Evolutionary conservation across 2,888 invertebrate genomes (phyloP).

Genomic region (Pardosa pseudoannulata): DNA sequence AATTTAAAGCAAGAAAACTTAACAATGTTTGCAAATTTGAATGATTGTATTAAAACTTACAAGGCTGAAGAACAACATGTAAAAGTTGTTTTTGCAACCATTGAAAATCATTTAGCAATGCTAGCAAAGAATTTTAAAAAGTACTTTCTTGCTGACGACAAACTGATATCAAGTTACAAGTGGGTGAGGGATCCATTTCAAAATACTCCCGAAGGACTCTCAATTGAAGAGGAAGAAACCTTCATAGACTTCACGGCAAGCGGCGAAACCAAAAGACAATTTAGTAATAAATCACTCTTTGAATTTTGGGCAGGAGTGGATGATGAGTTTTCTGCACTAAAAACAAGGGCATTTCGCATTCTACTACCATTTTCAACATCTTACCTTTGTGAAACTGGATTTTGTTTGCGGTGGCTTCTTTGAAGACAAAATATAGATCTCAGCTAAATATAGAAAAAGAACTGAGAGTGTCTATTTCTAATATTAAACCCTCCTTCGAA

Average conservation of each 20-base stretch:
- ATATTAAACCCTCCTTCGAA: no score
- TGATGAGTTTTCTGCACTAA: no score
- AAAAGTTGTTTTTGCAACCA: slow-evolving; percentile 23
- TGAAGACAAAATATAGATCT: no score
- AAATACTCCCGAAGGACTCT: slow-evolving; percentile 43
- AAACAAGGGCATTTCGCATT: no score
- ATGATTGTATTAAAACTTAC: slow-evolving; percentile 23
- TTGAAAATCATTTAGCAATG: slow-evolving; percentile 37
- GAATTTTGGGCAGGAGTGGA: no score
- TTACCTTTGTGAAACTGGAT: no score
- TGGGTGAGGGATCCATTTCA: slow-evolving; percentile 58
- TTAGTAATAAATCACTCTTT: no score
- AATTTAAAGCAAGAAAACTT: slow-evolving; percentile 45
- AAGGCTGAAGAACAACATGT: slow-evolving; percentile 12
- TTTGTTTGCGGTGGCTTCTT: no score
- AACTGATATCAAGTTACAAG: slow-evolving; percentile 59
- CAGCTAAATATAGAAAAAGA: no score
- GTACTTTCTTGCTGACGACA: slow-evolving; percentile 49
- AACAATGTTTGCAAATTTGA: slow-evolving; percentile 43
- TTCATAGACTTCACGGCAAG: neutral
- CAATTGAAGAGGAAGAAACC: slow-evolving; percentile 37
- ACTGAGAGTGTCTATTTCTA: no score
- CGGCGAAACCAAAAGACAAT: neutral
- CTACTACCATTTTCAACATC: no score
- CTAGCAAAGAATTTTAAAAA: slow-evolving; percentile 49